Percentiles rank a stretch among this genome's conserved stretches.
phyloP scores from a whole-genome alignment of 2,113 vertebrate species.

The Panurus biarmicus region DNA sequence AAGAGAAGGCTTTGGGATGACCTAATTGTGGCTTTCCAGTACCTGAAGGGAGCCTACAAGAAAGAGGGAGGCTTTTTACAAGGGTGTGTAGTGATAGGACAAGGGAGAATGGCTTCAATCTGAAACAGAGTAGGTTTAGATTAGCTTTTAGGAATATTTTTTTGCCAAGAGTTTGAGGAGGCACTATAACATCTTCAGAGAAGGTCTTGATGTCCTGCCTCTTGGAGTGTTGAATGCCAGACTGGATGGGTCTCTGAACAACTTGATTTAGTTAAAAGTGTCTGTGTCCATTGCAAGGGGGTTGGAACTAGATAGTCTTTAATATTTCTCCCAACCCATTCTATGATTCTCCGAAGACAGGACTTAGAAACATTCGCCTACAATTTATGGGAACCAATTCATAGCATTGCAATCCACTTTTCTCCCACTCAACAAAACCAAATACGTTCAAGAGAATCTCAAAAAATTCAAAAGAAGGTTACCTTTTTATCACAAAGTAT shows the following conservation, averaged over 20 bases:
- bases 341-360: not conserved
- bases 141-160: not conserved
- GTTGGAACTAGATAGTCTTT: not conserved
- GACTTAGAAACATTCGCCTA: not conserved
- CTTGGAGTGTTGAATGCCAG: not conserved
- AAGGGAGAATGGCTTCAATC: not conserved
- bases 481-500: not conserved
- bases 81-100: not conserved
- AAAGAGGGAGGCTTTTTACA: not conserved
- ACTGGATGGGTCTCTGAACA: not conserved
- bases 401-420: not conserved
- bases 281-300: not conserved
- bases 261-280: not conserved
- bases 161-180: too few species aligned
- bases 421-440: not conserved
- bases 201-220: rapidly evolving
- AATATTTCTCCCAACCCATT: not conserved
- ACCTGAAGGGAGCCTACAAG: not conserved
- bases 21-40: not conserved
- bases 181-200: not conserved
- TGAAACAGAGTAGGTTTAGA: not conserved
- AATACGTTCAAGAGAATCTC: not conserved
- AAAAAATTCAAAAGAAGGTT: not conserved
- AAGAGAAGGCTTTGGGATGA: not conserved
- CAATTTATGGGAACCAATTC: not conserved